phyloP scores from a whole-genome alignment of 2,113 vertebrate genomes.

The Pogonocichla stellata region DNA sequence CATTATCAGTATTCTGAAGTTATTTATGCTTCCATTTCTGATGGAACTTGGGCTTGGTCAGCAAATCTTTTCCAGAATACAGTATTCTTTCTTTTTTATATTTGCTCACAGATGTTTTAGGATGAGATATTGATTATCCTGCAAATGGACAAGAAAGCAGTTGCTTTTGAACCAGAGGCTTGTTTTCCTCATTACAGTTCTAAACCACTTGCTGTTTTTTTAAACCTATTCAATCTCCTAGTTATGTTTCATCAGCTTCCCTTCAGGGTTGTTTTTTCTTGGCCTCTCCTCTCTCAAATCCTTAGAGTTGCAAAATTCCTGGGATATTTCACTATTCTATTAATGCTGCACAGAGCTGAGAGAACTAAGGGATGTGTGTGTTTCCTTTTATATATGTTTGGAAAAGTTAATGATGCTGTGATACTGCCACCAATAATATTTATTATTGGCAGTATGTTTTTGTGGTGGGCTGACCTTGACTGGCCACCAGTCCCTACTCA shows the following conservation, averaged over 20 bases:
- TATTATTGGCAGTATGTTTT: not conserved
- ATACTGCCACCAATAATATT: not conserved
- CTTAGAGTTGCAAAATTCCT: not conserved
- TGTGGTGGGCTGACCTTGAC: not conserved
- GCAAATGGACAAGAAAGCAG: slow-evolving; percentile 29
- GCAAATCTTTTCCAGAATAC: slow-evolving; percentile 53
- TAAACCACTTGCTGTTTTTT: slow-evolving; percentile 14
- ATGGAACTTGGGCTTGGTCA: slow-evolving; percentile 51
- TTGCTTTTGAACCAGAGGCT: slow-evolving; percentile 35
- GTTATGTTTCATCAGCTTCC: slow-evolving; percentile 21
- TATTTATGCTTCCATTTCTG: slow-evolving; percentile 48
- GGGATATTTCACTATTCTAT: not conserved
- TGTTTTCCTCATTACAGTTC: slow-evolving; percentile 32
- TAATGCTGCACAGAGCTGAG: not conserved
- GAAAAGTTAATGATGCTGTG: not conserved
- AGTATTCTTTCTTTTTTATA: slow-evolving; percentile 29
- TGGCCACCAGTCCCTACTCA: not conserved
- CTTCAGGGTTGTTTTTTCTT: not conserved
- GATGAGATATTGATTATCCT: slow-evolving; percentile 45
- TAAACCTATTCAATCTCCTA: not conserved
- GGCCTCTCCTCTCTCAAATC: not conserved
- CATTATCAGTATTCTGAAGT: slow-evolving; percentile 56
- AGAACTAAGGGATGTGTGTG: not conserved
- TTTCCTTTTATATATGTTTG: not conserved
- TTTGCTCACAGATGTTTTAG: slow-evolving; percentile 50